These are phyloP conservation scores for Cyprinodon variegatus DNA, from an alignment of 2,113 vertebrate species.

Conservation along the genomic window DNA sequence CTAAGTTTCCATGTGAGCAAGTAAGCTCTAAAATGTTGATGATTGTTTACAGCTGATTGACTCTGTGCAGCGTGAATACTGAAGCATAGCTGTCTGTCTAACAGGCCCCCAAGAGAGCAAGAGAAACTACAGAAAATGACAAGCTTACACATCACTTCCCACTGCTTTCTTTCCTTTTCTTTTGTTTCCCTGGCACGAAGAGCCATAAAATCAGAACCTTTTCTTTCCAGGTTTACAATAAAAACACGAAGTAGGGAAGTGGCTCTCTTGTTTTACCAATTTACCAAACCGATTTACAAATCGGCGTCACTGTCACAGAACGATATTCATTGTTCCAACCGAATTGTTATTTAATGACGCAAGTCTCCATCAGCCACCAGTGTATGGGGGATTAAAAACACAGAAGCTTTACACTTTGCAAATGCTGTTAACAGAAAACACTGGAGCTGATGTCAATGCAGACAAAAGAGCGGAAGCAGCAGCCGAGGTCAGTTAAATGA, in stretches of 20 bases:
- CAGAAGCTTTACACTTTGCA: constrained; percentile 18
- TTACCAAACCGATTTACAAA: constrained; percentile 17
- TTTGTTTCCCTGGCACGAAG: constrained; percentile 52
- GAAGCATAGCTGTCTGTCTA: constrained; percentile 65
- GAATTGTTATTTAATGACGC: constrained; percentile 20
- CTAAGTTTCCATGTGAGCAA: neutral
- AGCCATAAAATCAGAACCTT: constrained; percentile 53
- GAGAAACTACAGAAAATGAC: constrained; percentile 60
- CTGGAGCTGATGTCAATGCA: constrained; percentile 16
- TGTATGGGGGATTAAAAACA: constrained; percentile 1
- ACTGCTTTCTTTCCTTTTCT: constrained; percentile 57
- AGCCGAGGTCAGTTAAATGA: constrained; percentile 56
- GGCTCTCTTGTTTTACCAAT: constrained; percentile 28
- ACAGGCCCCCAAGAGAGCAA: constrained; percentile 54
- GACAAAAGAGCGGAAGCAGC: constrained; percentile 28
- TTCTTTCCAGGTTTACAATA: constrained; percentile 32
- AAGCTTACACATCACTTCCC: constrained; percentile 66
- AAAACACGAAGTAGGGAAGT: constrained; percentile 26
- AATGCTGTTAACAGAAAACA: constrained; percentile 38
- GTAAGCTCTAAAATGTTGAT: constrained; percentile 46
- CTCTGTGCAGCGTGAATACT: constrained; percentile 47
- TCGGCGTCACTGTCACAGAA: constrained; percentile 6
- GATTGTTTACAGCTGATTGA: constrained; percentile 54
- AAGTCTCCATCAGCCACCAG: neutral
- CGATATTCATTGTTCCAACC: neutral